Evolutionary conservation across 2,797 vertebrate species (phyloP).

Genomic region (Acanthurus tractus): DNA sequence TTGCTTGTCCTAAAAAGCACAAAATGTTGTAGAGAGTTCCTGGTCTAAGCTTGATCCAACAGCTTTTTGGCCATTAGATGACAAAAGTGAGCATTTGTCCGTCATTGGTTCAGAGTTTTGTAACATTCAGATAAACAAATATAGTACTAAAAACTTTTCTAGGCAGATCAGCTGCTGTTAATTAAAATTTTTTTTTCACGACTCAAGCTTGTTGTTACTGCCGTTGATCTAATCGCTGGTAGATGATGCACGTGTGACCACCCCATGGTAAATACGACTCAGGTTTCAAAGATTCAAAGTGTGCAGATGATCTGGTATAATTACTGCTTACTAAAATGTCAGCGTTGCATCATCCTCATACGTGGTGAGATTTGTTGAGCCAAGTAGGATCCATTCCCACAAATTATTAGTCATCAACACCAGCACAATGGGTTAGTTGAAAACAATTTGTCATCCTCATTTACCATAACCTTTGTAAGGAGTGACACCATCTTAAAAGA

Average conservation of each 20-base stretch:
- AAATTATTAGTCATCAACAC: conserved; percentile 75
- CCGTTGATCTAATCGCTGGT: background rate
- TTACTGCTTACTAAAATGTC: conserved; percentile 67
- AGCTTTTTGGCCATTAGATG: conserved; percentile 19
- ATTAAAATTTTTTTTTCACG: background rate
- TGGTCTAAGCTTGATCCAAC: conserved; percentile 11
- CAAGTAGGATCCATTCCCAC: conserved; percentile 75
- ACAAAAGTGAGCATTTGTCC: conserved; percentile 8
- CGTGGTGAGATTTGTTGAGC: conserved; percentile 67
- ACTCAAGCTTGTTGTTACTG: background rate
- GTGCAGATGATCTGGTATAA: conserved; percentile 56
- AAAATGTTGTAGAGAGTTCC: conserved; percentile 22
- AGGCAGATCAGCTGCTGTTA: background rate
- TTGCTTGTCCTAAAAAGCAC: conserved; percentile 31
- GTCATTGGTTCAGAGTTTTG: background rate
- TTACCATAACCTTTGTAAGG: conserved; percentile 62
- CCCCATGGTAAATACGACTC: conserved; percentile 12
- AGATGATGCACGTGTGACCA: conserved; percentile 22
- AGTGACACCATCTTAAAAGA: conserved; percentile 60
- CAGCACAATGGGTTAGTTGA: conserved; percentile 66
- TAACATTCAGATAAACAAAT: conserved; percentile 9
- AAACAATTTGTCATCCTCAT: conserved; percentile 69
- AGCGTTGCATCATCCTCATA: conserved; percentile 72
- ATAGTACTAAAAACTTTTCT: background rate
- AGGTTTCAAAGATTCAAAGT: conserved; percentile 43